Percentiles rank a stretch among this genome's conserved stretches.
phyloP scores from a whole-genome alignment of 2,113 vertebrate species.

The Dipodomys ordii region DNA sequence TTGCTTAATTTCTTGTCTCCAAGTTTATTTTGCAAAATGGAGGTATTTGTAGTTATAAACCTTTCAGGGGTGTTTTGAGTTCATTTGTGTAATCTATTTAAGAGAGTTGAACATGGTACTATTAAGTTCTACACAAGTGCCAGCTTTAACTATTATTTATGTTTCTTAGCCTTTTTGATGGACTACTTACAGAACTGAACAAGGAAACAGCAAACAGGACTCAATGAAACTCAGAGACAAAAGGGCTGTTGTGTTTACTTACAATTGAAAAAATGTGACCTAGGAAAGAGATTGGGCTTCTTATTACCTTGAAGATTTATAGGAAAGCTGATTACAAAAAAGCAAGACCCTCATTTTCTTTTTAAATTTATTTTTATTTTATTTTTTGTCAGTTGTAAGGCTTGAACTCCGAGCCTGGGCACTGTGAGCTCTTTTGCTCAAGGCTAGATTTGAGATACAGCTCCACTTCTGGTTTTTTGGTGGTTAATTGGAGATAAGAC shows the following conservation, averaged over 20 bases:
- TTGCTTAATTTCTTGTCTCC: not conserved
- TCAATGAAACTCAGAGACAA: not conserved
- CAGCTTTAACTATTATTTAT: not conserved
- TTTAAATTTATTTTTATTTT: not conserved
- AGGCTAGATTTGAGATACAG: too few relatives aligned
- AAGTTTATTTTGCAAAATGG: not conserved
- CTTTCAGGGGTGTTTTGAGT: not conserved
- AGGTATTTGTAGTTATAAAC: not conserved
- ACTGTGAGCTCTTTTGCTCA: too few relatives aligned
- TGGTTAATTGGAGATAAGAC: too few relatives aligned
- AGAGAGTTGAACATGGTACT: not conserved
- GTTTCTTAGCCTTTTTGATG: not conserved
- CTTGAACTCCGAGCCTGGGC: too few relatives aligned
- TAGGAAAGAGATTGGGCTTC: not conserved
- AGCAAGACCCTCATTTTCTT: not conserved
- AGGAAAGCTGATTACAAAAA: not conserved
- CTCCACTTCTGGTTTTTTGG: too few relatives aligned
- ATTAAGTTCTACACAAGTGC: not conserved
- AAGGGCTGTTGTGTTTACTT: not conserved
- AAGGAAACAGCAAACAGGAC: not conserved
- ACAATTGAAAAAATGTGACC: not conserved
- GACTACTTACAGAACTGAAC: not conserved
- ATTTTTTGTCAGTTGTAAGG: not conserved
- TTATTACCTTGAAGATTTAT: not conserved
- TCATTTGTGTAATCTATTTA: not conserved